Evolutionary conservation across 2,113 vertebrate genomes (phyloP).

Genomic region (Ochotona curzoniae): DNA sequence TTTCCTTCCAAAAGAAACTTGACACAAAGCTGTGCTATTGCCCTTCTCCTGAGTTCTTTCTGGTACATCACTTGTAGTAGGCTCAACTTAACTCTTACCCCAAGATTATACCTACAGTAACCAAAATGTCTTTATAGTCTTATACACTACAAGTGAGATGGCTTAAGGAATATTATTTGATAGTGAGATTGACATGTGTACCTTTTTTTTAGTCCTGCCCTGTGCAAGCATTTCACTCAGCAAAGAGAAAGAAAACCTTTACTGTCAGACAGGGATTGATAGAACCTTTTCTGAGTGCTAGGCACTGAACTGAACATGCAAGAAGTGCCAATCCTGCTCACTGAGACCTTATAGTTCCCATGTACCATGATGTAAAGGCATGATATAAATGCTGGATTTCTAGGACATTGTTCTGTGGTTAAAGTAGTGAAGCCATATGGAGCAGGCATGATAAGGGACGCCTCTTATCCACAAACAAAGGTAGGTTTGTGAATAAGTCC

Average conservation of each 20-base stretch:
- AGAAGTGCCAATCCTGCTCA: not conserved
- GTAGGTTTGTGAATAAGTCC: not conserved
- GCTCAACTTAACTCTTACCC: constrained; percentile 31
- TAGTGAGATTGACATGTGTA: constrained; percentile 32
- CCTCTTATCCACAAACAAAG: not conserved
- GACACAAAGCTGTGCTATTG: not conserved
- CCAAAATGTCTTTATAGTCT: constrained; percentile 42
- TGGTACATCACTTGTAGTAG: not conserved
- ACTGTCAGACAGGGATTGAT: not conserved
- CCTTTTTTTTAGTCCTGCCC: not conserved
- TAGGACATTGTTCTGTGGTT: not conserved
- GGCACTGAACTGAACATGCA: not conserved
- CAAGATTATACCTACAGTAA: constrained; percentile 23
- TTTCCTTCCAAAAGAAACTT: constrained; percentile 38
- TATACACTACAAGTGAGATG: constrained; percentile 36
- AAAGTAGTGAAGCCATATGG: not conserved
- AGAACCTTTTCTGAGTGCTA: not conserved
- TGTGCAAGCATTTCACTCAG: not conserved
- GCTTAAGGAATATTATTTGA: constrained; percentile 41
- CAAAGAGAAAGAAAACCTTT: not conserved
- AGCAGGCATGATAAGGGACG: not conserved
- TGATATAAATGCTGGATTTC: not conserved
- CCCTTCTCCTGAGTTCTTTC: not conserved
- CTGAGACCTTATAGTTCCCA: not conserved
- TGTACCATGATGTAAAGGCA: not conserved